Percentiles rank a stretch among this genome's conserved stretches.
Conservation (phyloP, 2,888 invertebrate species). For the Toxonevra muliebris region DNA sequence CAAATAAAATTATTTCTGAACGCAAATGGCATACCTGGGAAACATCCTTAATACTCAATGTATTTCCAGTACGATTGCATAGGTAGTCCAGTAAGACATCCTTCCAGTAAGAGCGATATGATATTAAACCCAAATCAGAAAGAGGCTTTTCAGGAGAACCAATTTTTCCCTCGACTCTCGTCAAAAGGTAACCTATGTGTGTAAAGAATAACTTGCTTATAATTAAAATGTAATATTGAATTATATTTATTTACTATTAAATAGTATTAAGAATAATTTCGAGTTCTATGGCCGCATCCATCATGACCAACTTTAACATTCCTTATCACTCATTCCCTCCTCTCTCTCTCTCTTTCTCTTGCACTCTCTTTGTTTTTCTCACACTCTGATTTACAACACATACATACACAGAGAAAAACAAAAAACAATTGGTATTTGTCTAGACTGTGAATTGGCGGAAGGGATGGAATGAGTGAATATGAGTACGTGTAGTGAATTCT, state of each 20-base stretch:
- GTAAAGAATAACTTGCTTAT: slow-evolving; percentile 20
- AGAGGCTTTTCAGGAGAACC: slow-evolving; percentile 99
- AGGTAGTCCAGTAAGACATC: slow-evolving; percentile 92
- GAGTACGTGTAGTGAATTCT: too few relatives aligned
- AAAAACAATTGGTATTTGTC: slow-evolving; percentile 41
- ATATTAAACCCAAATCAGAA: slow-evolving; percentile 95
- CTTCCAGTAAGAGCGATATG: slow-evolving; percentile 99
- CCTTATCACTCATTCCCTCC: neutral
- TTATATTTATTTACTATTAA: neutral
- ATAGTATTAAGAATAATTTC: slow-evolving; percentile 25
- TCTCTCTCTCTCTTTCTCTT: neutral
- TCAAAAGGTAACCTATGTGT: slow-evolving; percentile 90
- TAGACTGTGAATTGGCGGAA: slow-evolving; percentile 49
- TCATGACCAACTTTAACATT: slow-evolving; percentile 55
- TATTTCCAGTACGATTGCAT: slow-evolving; percentile 86
- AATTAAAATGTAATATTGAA: slow-evolving; percentile 26
- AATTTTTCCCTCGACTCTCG: slow-evolving; percentile 94
- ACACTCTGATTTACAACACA: neutral
- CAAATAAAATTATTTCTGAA: neutral
- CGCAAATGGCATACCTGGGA: slow-evolving; percentile 64
- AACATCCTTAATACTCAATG: slow-evolving; percentile 89
- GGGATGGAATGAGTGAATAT: slow-evolving; percentile 25
- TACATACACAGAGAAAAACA: neutral
- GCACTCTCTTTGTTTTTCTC: neutral
- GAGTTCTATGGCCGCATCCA: slow-evolving; percentile 40